These are phyloP conservation scores for Aeoliscus strigatus DNA, from an alignment of 2,797 vertebrate genomes.

Conservation along the genomic window DNA sequence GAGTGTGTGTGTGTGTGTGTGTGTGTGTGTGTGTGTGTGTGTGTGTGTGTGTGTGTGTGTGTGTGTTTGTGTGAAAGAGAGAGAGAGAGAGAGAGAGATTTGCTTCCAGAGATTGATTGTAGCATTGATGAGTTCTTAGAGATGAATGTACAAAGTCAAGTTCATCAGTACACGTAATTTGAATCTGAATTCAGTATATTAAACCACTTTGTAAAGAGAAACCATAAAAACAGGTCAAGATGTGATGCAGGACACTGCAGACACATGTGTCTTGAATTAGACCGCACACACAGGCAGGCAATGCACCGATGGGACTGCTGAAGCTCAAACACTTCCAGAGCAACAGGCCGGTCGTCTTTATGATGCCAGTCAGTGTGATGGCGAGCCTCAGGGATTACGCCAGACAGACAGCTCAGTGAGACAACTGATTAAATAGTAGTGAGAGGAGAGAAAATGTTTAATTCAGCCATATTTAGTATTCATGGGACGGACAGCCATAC, in stretches of 20 bases:
- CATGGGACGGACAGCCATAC: slow-evolving; percentile 61
- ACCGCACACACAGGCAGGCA: slow-evolving; percentile 13
- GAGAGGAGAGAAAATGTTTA: slow-evolving; percentile 69
- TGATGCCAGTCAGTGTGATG: slow-evolving; percentile 61
- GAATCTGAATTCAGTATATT: background rate
- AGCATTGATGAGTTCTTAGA: too few species aligned
- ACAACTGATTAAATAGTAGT: slow-evolving; percentile 75
- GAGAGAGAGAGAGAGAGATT: too few species aligned
- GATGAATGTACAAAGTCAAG: too few species aligned
- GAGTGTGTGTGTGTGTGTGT: too few species aligned
- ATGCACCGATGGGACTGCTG: slow-evolving; percentile 26
- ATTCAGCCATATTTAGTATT: slow-evolving; percentile 75
- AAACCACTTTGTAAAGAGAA: slow-evolving; percentile 9
- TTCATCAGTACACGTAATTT: background rate
- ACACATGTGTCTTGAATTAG: too few species aligned
- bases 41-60: too few species aligned
- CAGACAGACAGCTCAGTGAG: slow-evolving; percentile 64
- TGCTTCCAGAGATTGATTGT: too few species aligned
- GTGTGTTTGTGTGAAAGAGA: too few species aligned
- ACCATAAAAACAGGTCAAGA: slow-evolving; percentile 3
- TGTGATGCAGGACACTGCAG: slow-evolving; percentile 9
- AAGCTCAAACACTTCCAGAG: slow-evolving; percentile 38
- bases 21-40: too few species aligned
- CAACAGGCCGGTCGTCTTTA: slow-evolving; percentile 48
- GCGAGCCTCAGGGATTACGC: slow-evolving; percentile 60